These are phyloP conservation scores for Galerucella calmariensis DNA, from an alignment of 2,888 invertebrate species.

Conservation along the genomic window DNA sequence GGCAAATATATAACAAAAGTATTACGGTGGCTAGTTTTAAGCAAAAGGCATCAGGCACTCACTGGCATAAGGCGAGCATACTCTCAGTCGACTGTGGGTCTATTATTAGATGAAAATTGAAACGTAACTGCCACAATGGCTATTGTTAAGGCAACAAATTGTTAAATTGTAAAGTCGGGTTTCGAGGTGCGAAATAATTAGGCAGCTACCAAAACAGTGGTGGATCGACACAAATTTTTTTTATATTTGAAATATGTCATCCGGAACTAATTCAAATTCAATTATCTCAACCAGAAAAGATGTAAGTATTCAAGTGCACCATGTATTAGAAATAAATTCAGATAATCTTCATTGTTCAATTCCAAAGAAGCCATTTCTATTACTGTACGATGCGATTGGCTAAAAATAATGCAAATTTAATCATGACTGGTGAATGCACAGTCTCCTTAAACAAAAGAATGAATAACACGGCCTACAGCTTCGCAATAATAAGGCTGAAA, in stretches of 20 bases:
- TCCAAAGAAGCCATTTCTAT: too few species aligned
- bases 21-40: constrained; percentile 47
- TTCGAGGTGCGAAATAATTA: constrained; percentile 55
- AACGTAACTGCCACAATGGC: constrained; percentile 48
- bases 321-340: too few species aligned
- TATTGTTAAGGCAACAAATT: constrained; percentile 52
- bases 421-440: too few species aligned
- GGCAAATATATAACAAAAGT: constrained; percentile 40
- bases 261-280: too few species aligned
- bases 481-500: too few species aligned
- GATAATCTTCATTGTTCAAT: too few species aligned
- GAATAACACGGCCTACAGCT: too few species aligned
- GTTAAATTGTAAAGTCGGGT: constrained; percentile 51
- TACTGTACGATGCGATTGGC: too few species aligned
- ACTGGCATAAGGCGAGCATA: constrained; percentile 32
- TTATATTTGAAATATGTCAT: background rate
- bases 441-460: too few species aligned
- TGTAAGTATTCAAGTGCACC: too few species aligned
- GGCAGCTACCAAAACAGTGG: constrained; percentile 22
- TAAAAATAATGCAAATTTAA: too few species aligned
- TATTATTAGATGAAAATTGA: constrained; percentile 45
- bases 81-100: constrained; percentile 35
- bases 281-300: too few species aligned
- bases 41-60: constrained; percentile 34
- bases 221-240: background rate